Evolutionary conservation across 2,113 vertebrate species (phyloP).

Genomic region (Istiophorus platypterus): DNA sequence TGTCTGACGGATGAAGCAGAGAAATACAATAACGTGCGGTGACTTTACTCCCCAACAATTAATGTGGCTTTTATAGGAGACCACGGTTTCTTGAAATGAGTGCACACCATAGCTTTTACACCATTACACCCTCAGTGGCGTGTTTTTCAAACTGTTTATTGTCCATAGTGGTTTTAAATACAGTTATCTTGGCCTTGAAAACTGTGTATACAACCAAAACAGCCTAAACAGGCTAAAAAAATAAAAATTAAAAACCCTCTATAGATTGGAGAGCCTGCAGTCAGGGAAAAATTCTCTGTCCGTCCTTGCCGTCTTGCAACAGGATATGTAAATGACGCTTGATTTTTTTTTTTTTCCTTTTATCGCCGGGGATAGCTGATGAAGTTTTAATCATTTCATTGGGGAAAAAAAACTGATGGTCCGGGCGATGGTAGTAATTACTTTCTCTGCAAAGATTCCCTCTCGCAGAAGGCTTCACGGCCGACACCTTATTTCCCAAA

Average conservation of each 20-base stretch:
- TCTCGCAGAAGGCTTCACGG: slow-evolving; percentile 11
- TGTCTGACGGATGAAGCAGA: slow-evolving; percentile 10
- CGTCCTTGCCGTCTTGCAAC: background rate
- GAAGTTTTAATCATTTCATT: slow-evolving; percentile 34
- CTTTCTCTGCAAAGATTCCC: slow-evolving; percentile 33
- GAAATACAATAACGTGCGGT: slow-evolving; percentile 1
- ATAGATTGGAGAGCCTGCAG: background rate
- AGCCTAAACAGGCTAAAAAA: background rate
- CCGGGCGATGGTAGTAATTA: slow-evolving; percentile 32
- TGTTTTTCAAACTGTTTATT: background rate
- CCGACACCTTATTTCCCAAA: slow-evolving; percentile 47
- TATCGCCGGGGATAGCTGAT: slow-evolving; percentile 24
- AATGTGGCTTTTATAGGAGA: background rate
- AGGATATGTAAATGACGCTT: slow-evolving; percentile 21
- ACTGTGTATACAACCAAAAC: background rate
- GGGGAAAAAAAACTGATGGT: slow-evolving; percentile 27
- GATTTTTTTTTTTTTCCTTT: no score
- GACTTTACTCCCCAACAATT: background rate
- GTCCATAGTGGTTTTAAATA: background rate
- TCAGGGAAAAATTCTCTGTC: background rate
- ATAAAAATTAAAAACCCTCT: no score
- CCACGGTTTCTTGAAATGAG: no score
- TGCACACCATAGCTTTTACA: no score
- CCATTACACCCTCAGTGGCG: background rate
- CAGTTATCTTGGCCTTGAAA: background rate